A percentile compares a stretch with the other conserved stretches of the same genome.
phyloP scores from a whole-genome alignment of 2,888 invertebrate species.

The Criorhina ranunculi region DNA sequence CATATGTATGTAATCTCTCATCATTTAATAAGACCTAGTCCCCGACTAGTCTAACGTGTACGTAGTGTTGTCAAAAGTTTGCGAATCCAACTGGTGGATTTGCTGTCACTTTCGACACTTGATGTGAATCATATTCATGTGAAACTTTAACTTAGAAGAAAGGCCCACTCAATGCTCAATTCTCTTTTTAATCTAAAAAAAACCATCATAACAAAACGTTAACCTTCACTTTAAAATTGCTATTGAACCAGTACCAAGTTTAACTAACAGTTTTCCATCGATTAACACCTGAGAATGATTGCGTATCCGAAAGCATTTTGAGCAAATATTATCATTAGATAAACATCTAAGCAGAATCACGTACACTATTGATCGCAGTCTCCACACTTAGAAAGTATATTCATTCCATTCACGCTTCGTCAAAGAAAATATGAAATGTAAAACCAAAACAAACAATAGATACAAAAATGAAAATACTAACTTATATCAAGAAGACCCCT shows the following conservation, averaged over 20 bases:
- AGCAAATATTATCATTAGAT: slow-evolving; percentile 15
- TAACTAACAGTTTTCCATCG: background rate
- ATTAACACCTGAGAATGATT: background rate
- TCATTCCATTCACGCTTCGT: background rate
- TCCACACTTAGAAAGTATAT: background rate
- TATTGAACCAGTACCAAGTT: background rate
- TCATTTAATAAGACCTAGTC: too few species aligned
- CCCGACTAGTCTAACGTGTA: too few species aligned
- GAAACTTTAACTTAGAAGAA: too few species aligned
- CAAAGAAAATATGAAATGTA: background rate
- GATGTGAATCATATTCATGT: too few species aligned
- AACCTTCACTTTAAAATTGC: background rate
- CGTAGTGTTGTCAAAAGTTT: too few species aligned
- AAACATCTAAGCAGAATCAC: background rate
- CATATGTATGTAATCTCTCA: too few species aligned
- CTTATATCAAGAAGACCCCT: background rate
- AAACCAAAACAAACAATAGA: background rate
- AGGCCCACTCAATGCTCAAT: too few species aligned
- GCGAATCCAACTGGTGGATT: too few species aligned
- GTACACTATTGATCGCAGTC: background rate
- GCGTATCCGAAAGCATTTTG: slow-evolving; percentile 2
- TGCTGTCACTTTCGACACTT: too few species aligned
- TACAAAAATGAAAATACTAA: background rate
- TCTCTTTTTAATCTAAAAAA: background rate
- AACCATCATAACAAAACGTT: background rate